Base-by-base conservation (phyloP, 2,888 invertebrate genomes). In the Thymelicus sylvestris region DNA sequence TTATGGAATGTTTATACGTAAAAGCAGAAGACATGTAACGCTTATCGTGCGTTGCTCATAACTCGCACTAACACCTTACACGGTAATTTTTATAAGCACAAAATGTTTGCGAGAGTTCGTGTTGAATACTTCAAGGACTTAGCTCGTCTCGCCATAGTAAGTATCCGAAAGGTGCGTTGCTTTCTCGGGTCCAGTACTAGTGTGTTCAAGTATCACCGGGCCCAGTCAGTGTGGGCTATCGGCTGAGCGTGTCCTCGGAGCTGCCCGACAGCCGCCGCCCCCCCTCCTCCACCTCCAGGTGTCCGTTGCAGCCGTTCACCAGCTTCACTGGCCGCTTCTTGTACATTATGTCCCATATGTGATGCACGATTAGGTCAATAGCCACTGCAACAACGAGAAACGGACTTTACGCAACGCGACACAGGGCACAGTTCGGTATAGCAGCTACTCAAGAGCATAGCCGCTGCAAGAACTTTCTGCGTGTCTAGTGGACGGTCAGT, bases 291-390 rank as follows among this genome's bases (percentile, higher is more conserved):
- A 90, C 92, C 71, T 89, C 90, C 72, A 82, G 82, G 67, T 86
- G 88, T 31, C 89, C 90, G 78, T 90, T 92, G 81, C 89, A 88
- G 44, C 94, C 93, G 78, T 91, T 90, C 63, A 86, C 80, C 68
- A 86, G 76, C 78, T 82, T 82, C 67, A 83, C 78, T 13, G 86
- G 75, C 57, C 89, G 83, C 83, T 91, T 93, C 91, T 92, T 93
- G 84, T 92, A 97, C 94, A 99, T 96, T 86, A 98, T 97, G 94
- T 99, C 99, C 96, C 98, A 97, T 94, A 99, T 99, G 96, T 99
- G 99, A 93, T 99, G 98, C 84, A 99, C 99, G 95, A 99, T 99
- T 93, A 99, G 96, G 95, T 99, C 98, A 95, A 99, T 99, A 94
- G 99, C 99, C 96, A 99, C 99, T 99, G 97, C 95, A 98, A 97